Base-by-base conservation (phyloP, 1,140 invertebrate species). In the Drosophila nikananu region DNA sequence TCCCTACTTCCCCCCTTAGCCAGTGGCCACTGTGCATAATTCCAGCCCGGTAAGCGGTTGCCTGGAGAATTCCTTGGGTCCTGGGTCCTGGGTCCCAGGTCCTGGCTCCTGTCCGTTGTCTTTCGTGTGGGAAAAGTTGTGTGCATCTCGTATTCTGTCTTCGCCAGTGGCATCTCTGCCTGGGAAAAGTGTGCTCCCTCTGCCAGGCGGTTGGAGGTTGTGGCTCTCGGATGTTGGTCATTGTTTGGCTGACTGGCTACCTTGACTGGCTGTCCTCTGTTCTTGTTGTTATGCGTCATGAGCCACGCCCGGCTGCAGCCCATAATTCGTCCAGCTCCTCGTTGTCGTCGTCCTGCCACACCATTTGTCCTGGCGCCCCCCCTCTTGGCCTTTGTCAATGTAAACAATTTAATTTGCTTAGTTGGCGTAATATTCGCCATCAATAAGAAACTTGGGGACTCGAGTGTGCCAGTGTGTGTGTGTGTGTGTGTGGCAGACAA, bases 391-490 rank as follows among this genome's bases (percentile, higher is more conserved):
- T 86, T 78, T 74, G 80, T 68, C 86, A 90, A 73, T 89, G 86
- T 86, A 89, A 90, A 90, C 86, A 89, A 89, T 89, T 89, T 89
- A 89, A 89, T 89, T 89, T 90, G 86, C 86, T 89, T 89, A 89
- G 86, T 89, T 89, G 86, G 86, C 86, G 86, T 89, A 81, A 89
- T 89, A 90, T 89, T 84, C 84, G 86, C 70, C 81, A 87, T 89
- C 83, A 83, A 89, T 89, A 89, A 87, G 78, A 73, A 70, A 76
- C 60, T 80, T 83, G 62, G 57, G 59, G 52, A 46, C 48, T 46
- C 30, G 23, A 54, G 46, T 49, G 37, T 21, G 30, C 23, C 27
- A 5, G 17, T n/a, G 23, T 35, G 59, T 77, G 44, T 52, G 66
- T 48, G 46, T 41, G 49, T 12, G 32, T 49, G 51, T 27, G 17